phyloP scores from a whole-genome alignment of 1,140 invertebrate species.

The Anadara kagoshimensis region DNA sequence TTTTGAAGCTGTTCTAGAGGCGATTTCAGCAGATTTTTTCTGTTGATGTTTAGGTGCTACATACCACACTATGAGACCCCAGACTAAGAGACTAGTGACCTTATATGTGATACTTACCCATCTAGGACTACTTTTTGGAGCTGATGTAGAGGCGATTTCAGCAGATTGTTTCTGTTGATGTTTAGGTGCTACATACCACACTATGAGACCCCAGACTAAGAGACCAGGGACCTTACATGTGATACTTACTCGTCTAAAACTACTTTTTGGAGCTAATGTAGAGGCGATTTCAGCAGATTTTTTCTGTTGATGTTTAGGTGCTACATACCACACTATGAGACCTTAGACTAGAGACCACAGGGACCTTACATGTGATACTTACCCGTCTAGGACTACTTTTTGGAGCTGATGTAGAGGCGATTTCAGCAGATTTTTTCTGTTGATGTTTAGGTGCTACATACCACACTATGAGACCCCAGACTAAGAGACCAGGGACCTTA shows the following conservation, averaged over 20 bases:
- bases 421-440: conserved; percentile 47
- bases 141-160: conserved; percentile 24
- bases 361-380: too few species aligned
- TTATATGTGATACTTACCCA: conserved; percentile 15
- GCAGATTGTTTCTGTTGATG: conserved; percentile 40
- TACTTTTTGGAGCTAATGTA: conserved; percentile 15
- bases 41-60: conserved; percentile 63
- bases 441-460: conserved; percentile 61
- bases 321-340: too few species aligned
- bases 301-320: conserved; percentile 60
- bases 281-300: conserved; percentile 39
- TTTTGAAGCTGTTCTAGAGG: conserved; percentile 17
- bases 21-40: conserved; percentile 44
- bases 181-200: too few species aligned
- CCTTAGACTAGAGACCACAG: too few species aligned
- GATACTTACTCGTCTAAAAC: conserved; percentile 28
- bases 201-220: too few species aligned
- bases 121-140: conserved; percentile 23
- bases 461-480: too few species aligned
- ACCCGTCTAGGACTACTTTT: conserved; percentile 14
- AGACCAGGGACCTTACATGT: too few species aligned
- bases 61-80: conserved; percentile 30
- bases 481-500: too few species aligned
- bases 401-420: conserved; percentile 13
- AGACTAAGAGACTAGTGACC: too few species aligned